A percentile compares a stretch with the other conserved stretches of the same genome.
phyloP scores from a whole-genome alignment of 2,888 invertebrate genomes.

The Cybosia mesomella region DNA sequence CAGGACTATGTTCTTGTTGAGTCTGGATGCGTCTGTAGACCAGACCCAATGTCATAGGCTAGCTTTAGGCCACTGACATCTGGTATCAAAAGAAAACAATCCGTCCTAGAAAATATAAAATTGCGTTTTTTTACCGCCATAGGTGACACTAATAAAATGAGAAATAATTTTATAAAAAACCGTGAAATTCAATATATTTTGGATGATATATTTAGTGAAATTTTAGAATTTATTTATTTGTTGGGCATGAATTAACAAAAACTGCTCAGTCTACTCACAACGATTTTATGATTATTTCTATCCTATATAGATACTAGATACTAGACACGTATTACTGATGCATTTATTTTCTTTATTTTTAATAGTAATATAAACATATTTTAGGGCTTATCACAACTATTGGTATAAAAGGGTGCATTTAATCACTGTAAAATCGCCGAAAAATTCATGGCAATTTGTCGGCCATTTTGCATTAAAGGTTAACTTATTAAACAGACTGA shows the following conservation, averaged over 20 bases:
- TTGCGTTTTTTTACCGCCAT: conserved; percentile 30
- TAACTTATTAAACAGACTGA: conserved; percentile 71
- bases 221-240: background rate
- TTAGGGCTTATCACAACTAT: conserved; percentile 38
- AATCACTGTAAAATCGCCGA: conserved; percentile 75
- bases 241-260: conserved; percentile 1
- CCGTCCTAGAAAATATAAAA: conserved; percentile 27
- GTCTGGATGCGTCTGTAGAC: conserved; percentile 96
- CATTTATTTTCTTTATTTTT: conserved; percentile 26
- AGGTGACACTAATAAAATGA: conserved; percentile 6
- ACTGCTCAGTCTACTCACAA: background rate
- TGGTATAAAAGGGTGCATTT: conserved; percentile 57
- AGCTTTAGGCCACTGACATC: conserved; percentile 23
- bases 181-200: background rate
- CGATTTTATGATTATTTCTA: background rate
- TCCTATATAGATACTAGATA: background rate
- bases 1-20: conserved; percentile 98
- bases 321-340: conserved; percentile 21
- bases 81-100: conserved; percentile 25
- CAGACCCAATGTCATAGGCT: conserved; percentile 65
- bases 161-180: background rate
- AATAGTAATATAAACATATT: conserved; percentile 21
- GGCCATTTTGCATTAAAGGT: conserved; percentile 72
- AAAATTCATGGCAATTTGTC: conserved; percentile 65
- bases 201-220: background rate